Conservation (phyloP, 2,113 vertebrate species). For the Ptilonorhynchus violaceus region DNA sequence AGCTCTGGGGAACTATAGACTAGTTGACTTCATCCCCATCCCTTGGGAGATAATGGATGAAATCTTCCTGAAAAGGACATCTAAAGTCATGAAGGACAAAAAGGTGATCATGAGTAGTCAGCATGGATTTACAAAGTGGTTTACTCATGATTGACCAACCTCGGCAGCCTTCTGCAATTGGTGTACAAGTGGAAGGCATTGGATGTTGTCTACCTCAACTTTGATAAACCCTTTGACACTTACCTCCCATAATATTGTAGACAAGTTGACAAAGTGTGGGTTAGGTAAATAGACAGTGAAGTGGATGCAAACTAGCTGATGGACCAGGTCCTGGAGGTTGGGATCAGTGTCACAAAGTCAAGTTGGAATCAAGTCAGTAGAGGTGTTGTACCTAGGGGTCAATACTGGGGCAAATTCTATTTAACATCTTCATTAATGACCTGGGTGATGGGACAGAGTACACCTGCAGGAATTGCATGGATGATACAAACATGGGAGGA, state of each 20-base stretch:
- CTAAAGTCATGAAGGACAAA: not conserved
- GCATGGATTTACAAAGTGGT: not conserved
- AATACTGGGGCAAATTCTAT: not conserved
- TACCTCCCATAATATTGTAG: not conserved
- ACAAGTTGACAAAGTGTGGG: not conserved
- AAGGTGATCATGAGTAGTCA: not conserved
- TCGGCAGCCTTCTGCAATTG: not conserved
- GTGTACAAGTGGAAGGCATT: not conserved
- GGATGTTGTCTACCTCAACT: not conserved
- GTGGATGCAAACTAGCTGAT: not conserved
- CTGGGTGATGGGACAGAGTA: not conserved
- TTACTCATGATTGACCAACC: not conserved
- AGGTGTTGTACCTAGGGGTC: not conserved
- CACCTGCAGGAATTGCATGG: not conserved
- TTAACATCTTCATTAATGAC: not conserved
- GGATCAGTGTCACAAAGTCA: not conserved
- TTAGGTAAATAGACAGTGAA: not conserved
- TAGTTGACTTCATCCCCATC: not conserved
- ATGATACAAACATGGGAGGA: not conserved
- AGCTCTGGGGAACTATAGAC: not conserved
- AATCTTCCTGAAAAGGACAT: not conserved
- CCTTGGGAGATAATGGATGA: not conserved
- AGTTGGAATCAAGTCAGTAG: not conserved
- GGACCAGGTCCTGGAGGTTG: not conserved
- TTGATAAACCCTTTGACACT: not conserved